Evolutionary conservation across 2,888 invertebrate genomes (phyloP), one percentile per base, ranked within the genome.

Genomic region (Apamea anceps): DNA sequence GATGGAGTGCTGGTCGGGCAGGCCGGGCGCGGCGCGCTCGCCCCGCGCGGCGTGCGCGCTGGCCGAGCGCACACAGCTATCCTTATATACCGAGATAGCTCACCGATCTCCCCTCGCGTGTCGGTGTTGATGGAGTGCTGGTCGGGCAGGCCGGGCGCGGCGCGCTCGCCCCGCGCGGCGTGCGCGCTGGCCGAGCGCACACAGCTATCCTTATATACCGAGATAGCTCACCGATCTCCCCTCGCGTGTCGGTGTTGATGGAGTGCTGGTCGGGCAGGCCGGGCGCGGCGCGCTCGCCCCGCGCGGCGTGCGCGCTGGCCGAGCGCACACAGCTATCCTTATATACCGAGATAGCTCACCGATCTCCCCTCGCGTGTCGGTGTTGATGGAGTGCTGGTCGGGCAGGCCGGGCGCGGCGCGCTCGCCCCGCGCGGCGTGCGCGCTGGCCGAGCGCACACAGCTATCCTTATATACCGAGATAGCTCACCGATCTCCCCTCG

Each of bases 111-210:
- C 0, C 95, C 95, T 1, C 82, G 81, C 5, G 81, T 67, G 57
- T 95, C 95, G 1, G 93, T 93, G 91, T 97, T 97, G 91, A 97
- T 97, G 88, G 97, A 97, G 92, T 96, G 96, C 77, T 94, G 13
- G 75, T 84, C 45, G 1, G 37, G 2, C 37, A 37, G 37, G 2
- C 37, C 13, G 37, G 54, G 51, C 0, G 7, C 62, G 0, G 0
- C 8, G 67, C 37, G 37, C 37, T 37, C 37, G 37, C 32, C 2
- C 1, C 1, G 74, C 10, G 80, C n/a, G 57, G 54, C 42, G 76
- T 10, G 79, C 13, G 71, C 79, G 66, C 65, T 65, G 80, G 85
- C 78, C 37, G n/a, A n/a, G n/a, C n/a, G n/a, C n/a, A n/a, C n/a
- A 37, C 6, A 37, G 37, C 6, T 37, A 37, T 37, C 37, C 37